Conservation (phyloP, 2,888 invertebrate genomes). For the Latheticus oryzae region DNA sequence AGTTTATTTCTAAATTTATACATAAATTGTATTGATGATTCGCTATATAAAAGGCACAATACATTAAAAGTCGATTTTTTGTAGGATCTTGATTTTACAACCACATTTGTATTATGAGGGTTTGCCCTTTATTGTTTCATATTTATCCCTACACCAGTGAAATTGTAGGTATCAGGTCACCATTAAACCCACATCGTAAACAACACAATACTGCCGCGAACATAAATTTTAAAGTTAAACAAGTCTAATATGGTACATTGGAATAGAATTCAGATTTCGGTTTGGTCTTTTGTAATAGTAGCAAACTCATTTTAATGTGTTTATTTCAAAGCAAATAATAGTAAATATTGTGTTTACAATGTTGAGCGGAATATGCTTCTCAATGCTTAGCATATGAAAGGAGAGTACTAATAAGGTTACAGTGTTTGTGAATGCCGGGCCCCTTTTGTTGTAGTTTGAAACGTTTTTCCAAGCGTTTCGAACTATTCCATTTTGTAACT, state of each 20-base stretch:
- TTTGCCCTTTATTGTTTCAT: not conserved
- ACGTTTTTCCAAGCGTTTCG: too few species aligned
- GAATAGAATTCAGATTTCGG: not conserved
- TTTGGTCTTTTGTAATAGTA: slow-evolving; percentile 1
- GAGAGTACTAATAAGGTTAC: too few species aligned
- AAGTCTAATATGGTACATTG: slow-evolving; percentile 3
- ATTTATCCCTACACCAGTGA: slow-evolving; percentile 2
- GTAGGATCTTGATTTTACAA: too few species aligned
- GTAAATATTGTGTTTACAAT: not conserved
- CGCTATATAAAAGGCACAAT: too few species aligned
- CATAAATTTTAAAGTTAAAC: slow-evolving; percentile 22
- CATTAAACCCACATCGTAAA: slow-evolving; percentile 17
- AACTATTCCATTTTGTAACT: too few species aligned
- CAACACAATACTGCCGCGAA: slow-evolving; percentile 18
- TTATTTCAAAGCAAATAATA: not conserved
- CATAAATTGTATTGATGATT: too few species aligned
- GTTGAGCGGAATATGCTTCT: not conserved
- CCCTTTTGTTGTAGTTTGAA: too few species aligned
- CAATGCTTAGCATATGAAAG: too few species aligned
- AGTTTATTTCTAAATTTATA: too few species aligned
- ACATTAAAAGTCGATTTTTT: too few species aligned
- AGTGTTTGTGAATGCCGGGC: too few species aligned
- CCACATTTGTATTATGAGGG: too few species aligned
- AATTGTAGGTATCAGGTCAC: slow-evolving; percentile 3
- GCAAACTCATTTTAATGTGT: not conserved